phyloP scores from a whole-genome alignment of 1,140 invertebrate genomes.

The Caenorhabditis briggsae region DNA sequence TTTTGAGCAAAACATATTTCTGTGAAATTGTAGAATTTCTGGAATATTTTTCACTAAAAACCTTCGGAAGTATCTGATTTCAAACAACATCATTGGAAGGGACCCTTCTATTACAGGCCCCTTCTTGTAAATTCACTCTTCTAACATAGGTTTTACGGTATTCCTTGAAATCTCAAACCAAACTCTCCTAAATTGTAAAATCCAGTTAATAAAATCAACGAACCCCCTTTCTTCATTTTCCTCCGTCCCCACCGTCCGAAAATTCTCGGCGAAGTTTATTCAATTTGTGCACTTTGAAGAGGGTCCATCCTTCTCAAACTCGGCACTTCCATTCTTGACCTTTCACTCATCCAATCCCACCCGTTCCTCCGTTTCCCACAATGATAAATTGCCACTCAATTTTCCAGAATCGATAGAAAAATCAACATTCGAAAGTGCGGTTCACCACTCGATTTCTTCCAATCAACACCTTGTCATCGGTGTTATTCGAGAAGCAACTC shows the following conservation, averaged over 20 bases:
- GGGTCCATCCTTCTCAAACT: not conserved
- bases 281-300: conserved; percentile 50
- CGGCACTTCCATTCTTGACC: not conserved
- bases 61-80: no score
- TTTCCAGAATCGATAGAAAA: conserved; percentile 39
- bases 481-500: conserved; percentile 67
- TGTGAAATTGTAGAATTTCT: no score
- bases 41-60: no score
- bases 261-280: conserved; percentile 1
- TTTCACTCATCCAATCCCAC: not conserved
- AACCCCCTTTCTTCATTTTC: not conserved
- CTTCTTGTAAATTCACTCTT: no score
- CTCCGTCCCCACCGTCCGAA: not conserved
- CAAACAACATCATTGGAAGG: no score
- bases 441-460: conserved; percentile 30
- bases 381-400: not conserved
- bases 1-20: no score
- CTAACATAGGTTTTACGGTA: no score
- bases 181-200: no score
- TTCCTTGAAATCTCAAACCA: no score
- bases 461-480: conserved; percentile 67
- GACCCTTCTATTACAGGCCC: no score
- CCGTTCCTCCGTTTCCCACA: conserved; percentile 5
- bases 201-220: no score
- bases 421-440: not conserved